These are phyloP conservation scores for Ctena decussata DNA, from an alignment of 2,888 invertebrate species.

Conservation along the genomic window DNA sequence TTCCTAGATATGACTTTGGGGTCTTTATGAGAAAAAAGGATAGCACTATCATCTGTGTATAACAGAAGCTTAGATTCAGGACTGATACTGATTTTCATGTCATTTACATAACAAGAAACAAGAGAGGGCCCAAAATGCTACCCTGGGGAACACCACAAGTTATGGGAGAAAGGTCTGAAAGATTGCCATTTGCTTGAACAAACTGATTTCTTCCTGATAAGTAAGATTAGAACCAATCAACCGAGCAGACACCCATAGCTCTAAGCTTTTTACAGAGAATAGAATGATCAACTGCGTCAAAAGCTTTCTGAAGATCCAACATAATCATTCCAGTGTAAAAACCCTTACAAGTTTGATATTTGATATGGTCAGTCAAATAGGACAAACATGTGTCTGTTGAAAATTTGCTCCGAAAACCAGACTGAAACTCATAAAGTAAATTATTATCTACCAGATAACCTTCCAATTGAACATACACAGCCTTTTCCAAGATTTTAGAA, in stretches of 20 bases:
- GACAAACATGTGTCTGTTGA: no score
- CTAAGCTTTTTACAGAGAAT: conserved; percentile 29
- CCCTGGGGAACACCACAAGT: not conserved
- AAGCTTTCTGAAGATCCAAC: conserved; percentile 46
- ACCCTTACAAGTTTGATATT: conserved; percentile 6
- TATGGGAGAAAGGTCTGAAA: not conserved
- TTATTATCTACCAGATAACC: no score
- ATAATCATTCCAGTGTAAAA: conserved; percentile 35
- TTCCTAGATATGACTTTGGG: no score
- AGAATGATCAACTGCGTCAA: conserved; percentile 45
- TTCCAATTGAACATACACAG: no score
- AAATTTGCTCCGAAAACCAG: no score
- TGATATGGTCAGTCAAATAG: no score
- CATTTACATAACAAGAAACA: not conserved
- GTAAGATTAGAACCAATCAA: conserved; percentile 37
- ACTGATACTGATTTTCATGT: not conserved
- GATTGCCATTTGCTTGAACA: not conserved
- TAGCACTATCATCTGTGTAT: not conserved
- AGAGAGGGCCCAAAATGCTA: not conserved
- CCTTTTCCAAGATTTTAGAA: no score
- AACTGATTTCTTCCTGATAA: conserved; percentile 18
- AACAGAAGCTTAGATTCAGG: not conserved
- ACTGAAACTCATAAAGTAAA: no score
- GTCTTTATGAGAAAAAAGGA: no score
- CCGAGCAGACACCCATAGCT: conserved; percentile 30